Evolutionary conservation across 2,113 vertebrate genomes (phyloP).

Genomic region (Vulpes lagopus): DNA sequence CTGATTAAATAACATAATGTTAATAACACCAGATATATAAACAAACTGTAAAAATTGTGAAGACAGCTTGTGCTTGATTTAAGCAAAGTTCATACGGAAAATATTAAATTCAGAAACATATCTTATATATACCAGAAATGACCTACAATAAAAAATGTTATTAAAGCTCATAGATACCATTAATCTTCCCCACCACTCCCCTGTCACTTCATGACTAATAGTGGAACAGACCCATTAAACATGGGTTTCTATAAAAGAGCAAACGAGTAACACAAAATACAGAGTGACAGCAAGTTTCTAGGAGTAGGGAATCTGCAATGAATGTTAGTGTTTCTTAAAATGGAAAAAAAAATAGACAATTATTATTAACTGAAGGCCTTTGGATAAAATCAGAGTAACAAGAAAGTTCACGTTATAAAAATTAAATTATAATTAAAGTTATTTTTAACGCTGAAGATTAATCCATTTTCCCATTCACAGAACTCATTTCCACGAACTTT

Average conservation of each 20-base stretch:
- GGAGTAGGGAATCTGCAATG: not conserved
- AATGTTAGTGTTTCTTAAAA: conserved; percentile 22
- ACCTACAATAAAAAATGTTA: not conserved
- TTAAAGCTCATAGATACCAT: not conserved
- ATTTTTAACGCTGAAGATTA: not conserved
- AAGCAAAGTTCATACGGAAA: not conserved
- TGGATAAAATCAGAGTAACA: not conserved
- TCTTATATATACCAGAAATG: not conserved
- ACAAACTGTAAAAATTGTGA: conserved; percentile 11
- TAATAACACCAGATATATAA: conserved; percentile 51
- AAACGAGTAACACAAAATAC: not conserved
- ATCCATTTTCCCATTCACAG: conserved; percentile 3
- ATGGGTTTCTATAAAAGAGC: not conserved
- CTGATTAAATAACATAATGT: conserved; percentile 52
- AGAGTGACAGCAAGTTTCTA: not conserved
- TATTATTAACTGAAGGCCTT: not conserved
- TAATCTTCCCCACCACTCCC: not conserved
- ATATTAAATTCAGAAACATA: not conserved
- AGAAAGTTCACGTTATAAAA: not conserved
- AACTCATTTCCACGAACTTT: not conserved
- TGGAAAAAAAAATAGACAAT: not conserved
- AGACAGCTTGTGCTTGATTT: not conserved
- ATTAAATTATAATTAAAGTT: conserved; percentile 37
- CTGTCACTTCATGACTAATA: not conserved
- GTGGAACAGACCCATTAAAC: not conserved